A percentile compares a stretch with the other conserved stretches of the same genome.
phyloP scores from a whole-genome alignment of 2,888 invertebrate species.

The Platypus cylindrus region DNA sequence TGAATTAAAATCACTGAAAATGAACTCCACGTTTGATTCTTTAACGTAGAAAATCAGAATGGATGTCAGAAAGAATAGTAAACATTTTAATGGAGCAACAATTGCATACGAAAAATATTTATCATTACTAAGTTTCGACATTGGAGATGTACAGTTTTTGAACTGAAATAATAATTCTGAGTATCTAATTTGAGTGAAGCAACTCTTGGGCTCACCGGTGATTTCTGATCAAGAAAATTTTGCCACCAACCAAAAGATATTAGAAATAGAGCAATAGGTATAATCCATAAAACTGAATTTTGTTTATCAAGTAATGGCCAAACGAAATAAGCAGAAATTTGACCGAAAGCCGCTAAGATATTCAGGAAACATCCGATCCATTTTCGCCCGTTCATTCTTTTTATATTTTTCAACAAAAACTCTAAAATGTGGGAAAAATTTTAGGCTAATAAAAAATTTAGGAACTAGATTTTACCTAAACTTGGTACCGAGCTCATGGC shows the following conservation, averaged over 20 bases:
- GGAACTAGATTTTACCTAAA: constrained; percentile 40
- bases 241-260: constrained; percentile 78
- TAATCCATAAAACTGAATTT: constrained; percentile 42
- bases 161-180: background rate
- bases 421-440: constrained; percentile 5
- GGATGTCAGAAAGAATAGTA: constrained; percentile 52
- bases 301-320: constrained; percentile 56
- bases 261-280: constrained; percentile 51
- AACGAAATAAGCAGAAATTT: constrained; percentile 52
- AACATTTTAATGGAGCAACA: constrained; percentile 63
- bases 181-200: background rate
- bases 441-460: too few species aligned
- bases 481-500: constrained; percentile 69
- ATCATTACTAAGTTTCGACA: constrained; percentile 24
- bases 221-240: constrained; percentile 49
- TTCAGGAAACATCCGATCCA: constrained; percentile 31
- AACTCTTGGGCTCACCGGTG: constrained; percentile 18
- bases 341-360: constrained; percentile 47
- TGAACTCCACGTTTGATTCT: constrained; percentile 35
- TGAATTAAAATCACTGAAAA: constrained; percentile 38
- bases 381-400: background rate
- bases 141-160: constrained; percentile 4
- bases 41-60: constrained; percentile 42
- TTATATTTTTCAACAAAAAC: constrained; percentile 5
- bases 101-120: constrained; percentile 63